Base-by-base conservation (phyloP, 2,888 invertebrate species). In the Drosophila acutilabella region DNA sequence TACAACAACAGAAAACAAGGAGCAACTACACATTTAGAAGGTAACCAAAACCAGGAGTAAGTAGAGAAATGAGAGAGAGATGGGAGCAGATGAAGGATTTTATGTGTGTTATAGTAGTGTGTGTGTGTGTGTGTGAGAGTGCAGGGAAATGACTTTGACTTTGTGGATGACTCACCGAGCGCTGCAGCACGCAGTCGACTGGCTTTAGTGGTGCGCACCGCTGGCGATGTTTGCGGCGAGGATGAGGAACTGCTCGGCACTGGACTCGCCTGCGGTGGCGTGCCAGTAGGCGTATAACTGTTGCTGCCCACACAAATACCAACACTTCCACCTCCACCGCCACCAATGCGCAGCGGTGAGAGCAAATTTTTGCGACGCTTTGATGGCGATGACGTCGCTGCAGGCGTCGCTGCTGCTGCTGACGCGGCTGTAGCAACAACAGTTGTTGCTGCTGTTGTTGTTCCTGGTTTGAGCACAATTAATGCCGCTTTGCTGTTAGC, bases 131-230 rank as follows among this genome's bases (percentile, higher is more conserved):
- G 59, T 20, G 47, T 40, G 48, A 16, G 38, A n/a, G 45, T 23
- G 41, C 42, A 41, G 33, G 36, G 36, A 47, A 33, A 51, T 67
- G 73, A 51, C 6, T 59, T 48, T 41, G 48, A 14, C 16, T 18
- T 18, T 60, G 42, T 48, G 62, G 40, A 40, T 30, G 53, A 91
- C 91, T 92, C 92, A 92, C 92, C 92, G 78, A 92, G 89, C 73
- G 95, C 95, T 64, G 95, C 95, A 66, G 95, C 95, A 91, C 96
- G 93, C 70, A 96, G 93, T 78, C 95, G 94, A 74, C 96, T 96
- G 36, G 96, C 94, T 90, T 95, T 94, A 61, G 96, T 96, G 79
- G 95, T 95, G 92, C 96, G 94, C 83, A 96, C 95, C 65, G 89
- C 80, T 62, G 88, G 83, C 68, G 88, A 75, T 56, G 81, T 58